Evolutionary conservation across 2,888 invertebrate species (phyloP).

Genomic region (Gortyna flavago): DNA sequence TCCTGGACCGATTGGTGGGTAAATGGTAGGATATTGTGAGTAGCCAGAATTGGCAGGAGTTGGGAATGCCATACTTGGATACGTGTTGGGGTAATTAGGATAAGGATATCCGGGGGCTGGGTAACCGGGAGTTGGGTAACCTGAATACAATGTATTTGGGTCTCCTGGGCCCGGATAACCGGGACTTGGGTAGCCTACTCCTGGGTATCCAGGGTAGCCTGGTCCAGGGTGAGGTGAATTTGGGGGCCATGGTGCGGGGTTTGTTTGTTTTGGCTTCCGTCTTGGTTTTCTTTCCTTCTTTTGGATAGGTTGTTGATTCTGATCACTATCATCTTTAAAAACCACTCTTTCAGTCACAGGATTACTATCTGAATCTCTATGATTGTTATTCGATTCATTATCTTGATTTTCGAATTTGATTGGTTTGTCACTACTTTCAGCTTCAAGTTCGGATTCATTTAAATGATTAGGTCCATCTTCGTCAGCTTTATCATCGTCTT

Average conservation of each 20-base stretch:
- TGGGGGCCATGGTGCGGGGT: background rate
- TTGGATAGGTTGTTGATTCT: conserved; percentile 53
- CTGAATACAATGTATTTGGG: conserved; percentile 20
- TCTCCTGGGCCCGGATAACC: conserved; percentile 18
- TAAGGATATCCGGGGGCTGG: conserved; percentile 11
- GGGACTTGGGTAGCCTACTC: background rate
- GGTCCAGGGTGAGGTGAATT: conserved; percentile 7
- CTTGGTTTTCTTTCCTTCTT: conserved; percentile 70
- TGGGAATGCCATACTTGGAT: conserved; percentile 18
- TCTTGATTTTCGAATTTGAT: conserved; percentile 49
- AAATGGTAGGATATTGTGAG: conserved; percentile 15
- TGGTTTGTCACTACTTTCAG: conserved; percentile 15
- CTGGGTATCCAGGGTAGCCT: conserved; percentile 46
- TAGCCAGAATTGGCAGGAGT: conserved; percentile 8
- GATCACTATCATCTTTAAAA: conserved; percentile 57
- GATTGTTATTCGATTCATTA: background rate
- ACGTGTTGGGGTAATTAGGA: conserved; percentile 10
- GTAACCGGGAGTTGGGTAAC: conserved; percentile 10
- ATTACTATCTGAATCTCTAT: background rate
- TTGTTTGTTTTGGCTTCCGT: conserved; percentile 63
- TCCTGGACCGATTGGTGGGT: conserved; percentile 17
- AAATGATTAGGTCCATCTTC: conserved; percentile 16
- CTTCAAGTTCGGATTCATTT: conserved; percentile 20
- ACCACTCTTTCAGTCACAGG: conserved; percentile 25
- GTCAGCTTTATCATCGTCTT: conserved; percentile 11